Evolutionary conservation across 2,113 vertebrate genomes (phyloP).

Genomic region (Orcinus orca): DNA sequence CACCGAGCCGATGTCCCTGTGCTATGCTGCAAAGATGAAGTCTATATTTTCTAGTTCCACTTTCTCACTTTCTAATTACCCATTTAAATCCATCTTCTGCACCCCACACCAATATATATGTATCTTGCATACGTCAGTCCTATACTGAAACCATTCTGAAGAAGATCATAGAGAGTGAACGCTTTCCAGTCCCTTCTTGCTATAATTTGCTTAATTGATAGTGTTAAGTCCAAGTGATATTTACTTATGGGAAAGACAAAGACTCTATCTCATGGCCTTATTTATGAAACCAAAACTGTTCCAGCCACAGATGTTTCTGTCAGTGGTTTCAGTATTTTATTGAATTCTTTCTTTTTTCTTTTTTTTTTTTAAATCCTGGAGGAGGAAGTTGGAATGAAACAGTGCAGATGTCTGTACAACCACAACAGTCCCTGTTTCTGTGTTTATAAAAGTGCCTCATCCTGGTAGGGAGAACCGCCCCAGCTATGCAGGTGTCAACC

Average conservation of each 20-base stretch:
- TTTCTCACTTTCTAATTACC: conserved; percentile 13
- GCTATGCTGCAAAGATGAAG: background rate
- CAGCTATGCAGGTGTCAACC: background rate
- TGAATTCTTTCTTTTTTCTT: background rate
- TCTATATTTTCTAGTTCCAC: background rate
- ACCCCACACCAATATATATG: background rate
- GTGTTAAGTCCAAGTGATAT: background rate
- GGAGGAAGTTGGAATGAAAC: background rate
- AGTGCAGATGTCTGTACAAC: background rate
- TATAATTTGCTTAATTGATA: background rate
- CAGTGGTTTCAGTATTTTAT: background rate
- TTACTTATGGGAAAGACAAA: background rate
- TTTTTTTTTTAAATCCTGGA: background rate
- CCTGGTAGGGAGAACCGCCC: background rate
- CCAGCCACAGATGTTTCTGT: background rate
- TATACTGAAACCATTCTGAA: background rate
- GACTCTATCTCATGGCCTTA: background rate
- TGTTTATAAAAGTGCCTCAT: background rate
- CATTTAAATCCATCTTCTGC: background rate
- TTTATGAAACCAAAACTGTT: background rate
- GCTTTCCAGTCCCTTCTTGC: background rate
- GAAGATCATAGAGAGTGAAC: background rate
- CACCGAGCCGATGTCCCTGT: no score
- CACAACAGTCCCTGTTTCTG: background rate
- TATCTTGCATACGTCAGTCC: background rate